These are phyloP conservation scores for Scolopax mira DNA, from an alignment of 2,113 vertebrate genomes.

Conservation along the genomic window DNA sequence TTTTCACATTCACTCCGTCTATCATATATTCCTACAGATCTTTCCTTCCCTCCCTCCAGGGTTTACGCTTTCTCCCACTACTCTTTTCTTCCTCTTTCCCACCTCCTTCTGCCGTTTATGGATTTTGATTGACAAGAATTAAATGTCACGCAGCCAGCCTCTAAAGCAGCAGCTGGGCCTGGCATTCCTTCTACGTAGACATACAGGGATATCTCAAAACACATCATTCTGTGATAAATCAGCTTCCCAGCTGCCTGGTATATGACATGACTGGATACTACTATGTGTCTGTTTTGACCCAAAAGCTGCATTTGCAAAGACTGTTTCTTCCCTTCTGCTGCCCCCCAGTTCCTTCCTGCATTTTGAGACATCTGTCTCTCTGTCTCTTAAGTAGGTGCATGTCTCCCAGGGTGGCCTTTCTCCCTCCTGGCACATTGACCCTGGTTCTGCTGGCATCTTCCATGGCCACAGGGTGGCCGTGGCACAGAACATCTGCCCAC, in stretches of 20 bases:
- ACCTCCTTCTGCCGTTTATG: conserved; percentile 28
- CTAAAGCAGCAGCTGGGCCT: background rate
- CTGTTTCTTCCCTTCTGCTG: background rate
- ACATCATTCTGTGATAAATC: background rate
- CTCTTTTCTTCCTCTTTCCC: background rate
- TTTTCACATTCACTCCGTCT: background rate
- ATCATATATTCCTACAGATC: conserved; percentile 21
- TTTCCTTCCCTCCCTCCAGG: background rate
- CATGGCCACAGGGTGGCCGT: background rate
- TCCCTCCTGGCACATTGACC: accelerated
- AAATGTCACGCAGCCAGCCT: background rate
- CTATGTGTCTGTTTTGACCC: background rate
- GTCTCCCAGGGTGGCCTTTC: background rate
- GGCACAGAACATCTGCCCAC: background rate
- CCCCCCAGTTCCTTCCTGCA: background rate
- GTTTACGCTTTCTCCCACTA: background rate
- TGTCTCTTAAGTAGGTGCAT: background rate
- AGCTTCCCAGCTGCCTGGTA: background rate
- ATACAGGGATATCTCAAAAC: background rate
- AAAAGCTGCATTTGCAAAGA: background rate
- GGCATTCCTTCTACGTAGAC: background rate
- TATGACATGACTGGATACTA: background rate
- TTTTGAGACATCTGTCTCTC: background rate
- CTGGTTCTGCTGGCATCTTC: background rate
- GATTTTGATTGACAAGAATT: conserved; percentile 35